Evolutionary conservation across 1,140 invertebrate genomes (phyloP), one percentile per base, ranked within the genome.

Genomic region (Brachystomella parvula): DNA sequence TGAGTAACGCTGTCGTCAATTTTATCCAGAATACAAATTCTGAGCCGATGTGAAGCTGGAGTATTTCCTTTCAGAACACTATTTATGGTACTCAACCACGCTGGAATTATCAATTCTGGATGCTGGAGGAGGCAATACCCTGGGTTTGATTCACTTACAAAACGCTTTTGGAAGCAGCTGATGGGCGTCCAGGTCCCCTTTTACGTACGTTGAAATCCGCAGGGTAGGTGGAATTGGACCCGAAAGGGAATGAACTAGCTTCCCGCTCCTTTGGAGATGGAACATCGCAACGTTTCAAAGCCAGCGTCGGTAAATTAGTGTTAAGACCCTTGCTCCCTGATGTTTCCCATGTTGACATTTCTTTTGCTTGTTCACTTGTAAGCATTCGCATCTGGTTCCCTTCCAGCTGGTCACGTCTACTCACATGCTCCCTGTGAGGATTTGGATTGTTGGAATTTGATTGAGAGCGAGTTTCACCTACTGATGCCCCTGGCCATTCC

Each of bases 111-210:
- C n/a, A n/a, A n/a, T n/a, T n/a, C n/a, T n/a, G n/a, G n/a, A n/a
- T n/a, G n/a, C n/a, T n/a, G n/a, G n/a, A n/a, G n/a, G n/a, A n/a
- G n/a, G n/a, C n/a, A n/a, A n/a, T n/a, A n/a, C n/a, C n/a, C n/a
- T n/a, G n/a, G n/a, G n/a, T n/a, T n/a, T n/a, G n/a, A n/a, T n/a
- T n/a, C n/a, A n/a, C n/a, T n/a, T n/a, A n/a, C n/a, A n/a, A n/a
- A n/a, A n/a, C n/a, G 35, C 35, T 19, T 19, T 39, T 39, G 6
- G 19, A 6, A 19, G 35, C 6, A 39, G 6, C 19, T 9, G 35
- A 39, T 39, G 66, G 66, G 2, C 66, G 28, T 9, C 66, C 66
- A 6, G 66, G 61, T 12, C 66, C 66, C 15, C 66, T 29, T 64
- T 68, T 63, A 3, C 35, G 62, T 12, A 29, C 3, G 6, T 3